Evolutionary conservation across 2,888 invertebrate species (phyloP), one percentile per base, ranked within the genome.

Genomic region (Sminthurides aquaticus): DNA sequence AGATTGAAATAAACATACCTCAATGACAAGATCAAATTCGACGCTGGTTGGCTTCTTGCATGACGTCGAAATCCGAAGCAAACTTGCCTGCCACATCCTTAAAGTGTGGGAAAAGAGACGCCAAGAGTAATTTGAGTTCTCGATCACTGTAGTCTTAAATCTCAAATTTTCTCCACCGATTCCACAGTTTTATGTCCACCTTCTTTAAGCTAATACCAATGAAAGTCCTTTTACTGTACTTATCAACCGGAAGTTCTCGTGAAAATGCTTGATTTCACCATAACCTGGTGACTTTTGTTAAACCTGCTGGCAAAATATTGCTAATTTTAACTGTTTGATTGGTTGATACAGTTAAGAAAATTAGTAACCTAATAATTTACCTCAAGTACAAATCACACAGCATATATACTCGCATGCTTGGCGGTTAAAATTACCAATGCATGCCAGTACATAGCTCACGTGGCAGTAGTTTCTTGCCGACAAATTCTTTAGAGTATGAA

Each of bases 181-280:
- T 64, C 18, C 66, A 62, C 20, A 68, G 49, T 29, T n/a, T 61
- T n/a, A 64, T 66, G 11, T 56, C 2, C 20, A 27, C 34, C 29
- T 48, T 54, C 57, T 66, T 66, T 20, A 58, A 49, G 28, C 24
- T 57, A 20, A 61, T 29, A 18, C 34, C 26, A 22, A 22, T 54
- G 25, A 55, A 15, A 60, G 55, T 15, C 65, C 64, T 15, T 72
- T 48, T 29, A 67, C 65, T 8, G 97, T 97, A 0, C 94, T 87
- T 81, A 99, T 95, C 5, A 99, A 80, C 76, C 94, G 91, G 79
- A 97, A 98, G 0, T 90, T 90, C 24, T 90, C 87, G 60, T 88
- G 84, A 49, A 91, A 86, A 66, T 85, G 84, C 20, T 48, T 28
- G 27, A 85, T 84, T 78, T 92, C 91, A 57, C 91, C 86, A 78